Base-by-base conservation (phyloP, 1,140 invertebrate genomes). In the Polypedilum vanderplanki region DNA sequence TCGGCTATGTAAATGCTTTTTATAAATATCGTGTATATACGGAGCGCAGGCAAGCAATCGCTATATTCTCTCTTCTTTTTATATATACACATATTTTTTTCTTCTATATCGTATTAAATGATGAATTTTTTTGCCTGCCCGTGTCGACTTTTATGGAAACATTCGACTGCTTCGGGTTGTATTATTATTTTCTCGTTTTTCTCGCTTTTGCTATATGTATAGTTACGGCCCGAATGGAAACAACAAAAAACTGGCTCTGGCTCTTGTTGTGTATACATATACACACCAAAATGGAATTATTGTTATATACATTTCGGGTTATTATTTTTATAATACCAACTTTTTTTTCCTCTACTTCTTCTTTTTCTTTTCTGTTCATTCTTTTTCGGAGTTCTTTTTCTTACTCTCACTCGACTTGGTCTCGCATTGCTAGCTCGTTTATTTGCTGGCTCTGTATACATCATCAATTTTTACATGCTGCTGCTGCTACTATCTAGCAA, bases 261-360 rank as follows among this genome's bases (percentile, higher is more conserved):
- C 46, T 57, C 46, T 70, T 18, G 65, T 70, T 70, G 65, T 70
- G 65, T 70, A 70, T 70, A 70, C 17, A 70, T 70, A 70, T 22
- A 57, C n/a, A 57, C 46, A 57, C 46, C 46, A 57, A 57, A 57
- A 57, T 57, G 46, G 46, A 57, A 57, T 57, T 70, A 70, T 20
- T 70, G 20, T 70, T 70, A 70, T 70, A 70, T 70, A 70, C 65
- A 70, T 70, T 57, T 57, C 46, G 46, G 46, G 65, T 70, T 70
- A 70, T 70, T 70, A 70, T 70, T 70, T 70, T 70, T 70, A 70
- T 70, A 70, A 70, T 70, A 70, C 65, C 65, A 70, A 70, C 17
- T 70, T 70, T 70, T 70, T 67, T 46, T 70, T 70, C 18, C 65
- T 70, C 20, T 20, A 9, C 17, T 70, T 70, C 15, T 70, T 70